Base-by-base conservation (phyloP, 1,140 invertebrate species). In the Papilio polytes region DNA sequence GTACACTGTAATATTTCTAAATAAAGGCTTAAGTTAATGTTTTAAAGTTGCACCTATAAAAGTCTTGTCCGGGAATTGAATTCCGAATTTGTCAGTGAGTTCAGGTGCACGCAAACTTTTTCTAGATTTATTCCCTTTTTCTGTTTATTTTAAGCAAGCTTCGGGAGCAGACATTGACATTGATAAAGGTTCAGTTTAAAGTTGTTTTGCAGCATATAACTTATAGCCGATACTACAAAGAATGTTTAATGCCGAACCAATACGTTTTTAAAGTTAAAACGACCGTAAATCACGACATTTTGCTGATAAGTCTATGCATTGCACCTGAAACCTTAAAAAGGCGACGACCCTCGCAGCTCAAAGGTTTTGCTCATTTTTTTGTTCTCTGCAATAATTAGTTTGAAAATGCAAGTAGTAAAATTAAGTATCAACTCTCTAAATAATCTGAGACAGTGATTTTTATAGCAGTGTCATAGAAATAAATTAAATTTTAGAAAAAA, bases 121-220 rank as follows among this genome's bases (percentile, higher is more conserved):
- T 74, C 44, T 74, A 46, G 46, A 74, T 74, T 74, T 74, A 74
- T 74, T 74, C 36, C 41, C 18, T 41, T 74, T 74, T 18, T 46
- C 9, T 74, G 41, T 74, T 46, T 74, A 74, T 46, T 44, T 74
- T 20, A 41, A 74, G 72, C 72, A 46, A 74, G n/a, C 72, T 44
- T 74, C 44, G 72, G n/a, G 63, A 31, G 63, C 63, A 70, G 63
- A 31, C 63, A 31, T 36, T 31, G 63, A 26, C 63, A 74, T 18
- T 46, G 72, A 74, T 74, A 74, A 74, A 70, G 36, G 36, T 74
- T 74, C 36, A 46, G 72, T 74, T 74, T 74, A 74, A 74, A 74
- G 72, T 74, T 74, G 72, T 74, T 74, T 44, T 74, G 36, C 72
- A 74, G 36, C 72, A 15, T 41, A 46, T 74, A 46, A 74, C 72